Evolutionary conservation across 2,113 vertebrate genomes (phyloP).

Genomic region (Gymnorhina tibicen): DNA sequence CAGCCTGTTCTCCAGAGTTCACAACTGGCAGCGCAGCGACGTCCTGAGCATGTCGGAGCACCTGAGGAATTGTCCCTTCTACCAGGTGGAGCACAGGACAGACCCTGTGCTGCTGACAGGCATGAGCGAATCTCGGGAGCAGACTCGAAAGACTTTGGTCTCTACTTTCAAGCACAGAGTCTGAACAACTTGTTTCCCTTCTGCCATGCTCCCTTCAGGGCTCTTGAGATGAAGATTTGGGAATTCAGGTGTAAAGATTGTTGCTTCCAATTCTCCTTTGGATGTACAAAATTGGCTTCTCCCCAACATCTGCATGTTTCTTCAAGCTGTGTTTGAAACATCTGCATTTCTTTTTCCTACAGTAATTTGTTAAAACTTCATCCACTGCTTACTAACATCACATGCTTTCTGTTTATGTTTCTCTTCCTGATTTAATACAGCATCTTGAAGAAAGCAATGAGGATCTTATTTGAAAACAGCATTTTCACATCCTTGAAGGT

Average conservation of each 20-base stretch:
- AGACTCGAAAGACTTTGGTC: slow-evolving; percentile 66
- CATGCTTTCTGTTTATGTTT: neutral
- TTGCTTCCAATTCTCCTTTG: neutral
- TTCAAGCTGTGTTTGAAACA: neutral
- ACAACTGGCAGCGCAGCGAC: slow-evolving; percentile 78
- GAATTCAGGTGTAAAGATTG: neutral
- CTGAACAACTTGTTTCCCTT: neutral
- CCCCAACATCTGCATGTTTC: no score
- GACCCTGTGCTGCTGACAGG: slow-evolving; percentile 81
- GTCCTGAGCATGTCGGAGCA: slow-evolving; percentile 83
- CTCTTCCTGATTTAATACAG: neutral
- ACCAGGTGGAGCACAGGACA: slow-evolving; percentile 72
- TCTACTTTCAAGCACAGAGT: slow-evolving; percentile 68
- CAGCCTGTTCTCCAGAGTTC: slow-evolving; percentile 85
- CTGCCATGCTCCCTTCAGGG: neutral
- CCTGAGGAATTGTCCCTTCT: slow-evolving; percentile 86
- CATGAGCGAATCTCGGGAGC: slow-evolving; percentile 68
- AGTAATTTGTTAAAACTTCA: neutral
- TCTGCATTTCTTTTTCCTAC: neutral
- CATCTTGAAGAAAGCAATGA: slow-evolving; percentile 4
- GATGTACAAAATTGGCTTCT: neutral
- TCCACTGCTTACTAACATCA: neutral
- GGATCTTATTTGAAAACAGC: neutral
- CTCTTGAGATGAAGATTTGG: neutral
- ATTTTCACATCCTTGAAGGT: neutral